Evolutionary conservation across 2,888 invertebrate genomes (phyloP).

Genomic region (Noctua janthina): DNA sequence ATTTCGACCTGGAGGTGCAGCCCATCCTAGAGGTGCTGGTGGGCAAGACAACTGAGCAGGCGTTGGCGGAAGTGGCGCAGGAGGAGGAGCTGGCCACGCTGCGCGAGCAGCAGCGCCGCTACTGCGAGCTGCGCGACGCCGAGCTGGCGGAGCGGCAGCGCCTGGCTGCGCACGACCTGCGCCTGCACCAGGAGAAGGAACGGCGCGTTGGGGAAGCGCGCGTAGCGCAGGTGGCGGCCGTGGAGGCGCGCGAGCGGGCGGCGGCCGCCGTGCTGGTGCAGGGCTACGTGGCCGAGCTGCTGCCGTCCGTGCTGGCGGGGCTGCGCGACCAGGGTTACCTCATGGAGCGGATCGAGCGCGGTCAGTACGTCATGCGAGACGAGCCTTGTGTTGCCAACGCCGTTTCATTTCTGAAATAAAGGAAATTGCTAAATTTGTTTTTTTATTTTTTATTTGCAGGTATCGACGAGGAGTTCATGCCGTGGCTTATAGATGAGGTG

Average conservation of each 20-base stretch:
- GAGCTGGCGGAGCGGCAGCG: slow-evolving; percentile 96
- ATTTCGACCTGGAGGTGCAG: slow-evolving; percentile 97
- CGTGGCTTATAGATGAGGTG: slow-evolving; percentile 96
- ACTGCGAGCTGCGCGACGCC: slow-evolving; percentile 92
- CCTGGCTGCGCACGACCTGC: slow-evolving; percentile 94
- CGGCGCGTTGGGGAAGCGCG: slow-evolving; percentile 93
- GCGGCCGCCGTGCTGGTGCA: slow-evolving; percentile 95
- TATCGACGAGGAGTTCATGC: slow-evolving; percentile 95
- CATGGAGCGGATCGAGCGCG: slow-evolving; percentile 91
- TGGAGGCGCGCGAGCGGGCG: slow-evolving; percentile 95
- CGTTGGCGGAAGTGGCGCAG: slow-evolving; percentile 96
- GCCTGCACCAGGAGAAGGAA: slow-evolving; percentile 93
- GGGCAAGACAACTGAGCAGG: slow-evolving; percentile 97
- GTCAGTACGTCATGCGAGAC: slow-evolving; percentile 71
- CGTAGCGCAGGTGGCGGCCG: slow-evolving; percentile 91
- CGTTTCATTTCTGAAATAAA: neutral
- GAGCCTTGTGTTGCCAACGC: neutral
- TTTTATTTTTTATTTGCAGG: slow-evolving; percentile 79
- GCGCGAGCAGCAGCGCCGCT: slow-evolving; percentile 94
- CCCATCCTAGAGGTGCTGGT: slow-evolving; percentile 97
- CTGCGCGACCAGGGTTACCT: slow-evolving; percentile 94
- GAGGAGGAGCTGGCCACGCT: slow-evolving; percentile 97
- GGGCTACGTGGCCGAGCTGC: slow-evolving; percentile 96
- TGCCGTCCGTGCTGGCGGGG: slow-evolving; percentile 95
- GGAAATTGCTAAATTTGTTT: neutral